Evolutionary conservation across 2,888 invertebrate species (phyloP).

Genomic region (Perizoma flavofasciatum): DNA sequence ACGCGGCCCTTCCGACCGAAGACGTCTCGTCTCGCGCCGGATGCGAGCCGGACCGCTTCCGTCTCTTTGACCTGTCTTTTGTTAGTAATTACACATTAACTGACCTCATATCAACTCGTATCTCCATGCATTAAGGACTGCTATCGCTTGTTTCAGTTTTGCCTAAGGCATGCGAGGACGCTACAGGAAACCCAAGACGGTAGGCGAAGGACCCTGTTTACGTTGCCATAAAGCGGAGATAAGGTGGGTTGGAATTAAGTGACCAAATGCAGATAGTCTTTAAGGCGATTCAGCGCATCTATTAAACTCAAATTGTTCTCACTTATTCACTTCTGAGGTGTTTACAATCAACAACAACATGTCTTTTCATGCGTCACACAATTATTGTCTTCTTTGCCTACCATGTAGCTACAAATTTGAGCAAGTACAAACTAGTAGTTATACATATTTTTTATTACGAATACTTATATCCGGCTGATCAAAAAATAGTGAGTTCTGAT

Average conservation of each 20-base stretch:
- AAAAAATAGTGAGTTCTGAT: no score
- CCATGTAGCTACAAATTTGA: no score
- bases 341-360: no score
- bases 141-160: constrained; percentile 47
- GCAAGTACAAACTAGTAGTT: no score
- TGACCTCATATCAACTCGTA: constrained; percentile 38
- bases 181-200: constrained; percentile 67
- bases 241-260: constrained; percentile 15
- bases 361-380: no score
- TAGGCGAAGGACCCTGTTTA: constrained; percentile 47
- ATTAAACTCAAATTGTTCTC: no score
- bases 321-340: no score
- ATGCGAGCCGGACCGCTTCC: constrained; percentile 77
- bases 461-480: no score
- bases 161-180: constrained; percentile 46
- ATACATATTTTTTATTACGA: no score
- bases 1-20: constrained; percentile 59
- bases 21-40: constrained; percentile 66
- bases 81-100: constrained; percentile 67
- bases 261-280: not conserved
- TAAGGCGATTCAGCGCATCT: no score
- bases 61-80: constrained; percentile 75
- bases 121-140: constrained; percentile 39
- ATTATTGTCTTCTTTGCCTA: no score
- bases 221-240: constrained; percentile 40